Conservation (phyloP, 2,113 vertebrate genomes). For the Psilopsiagon aurifrons region DNA sequence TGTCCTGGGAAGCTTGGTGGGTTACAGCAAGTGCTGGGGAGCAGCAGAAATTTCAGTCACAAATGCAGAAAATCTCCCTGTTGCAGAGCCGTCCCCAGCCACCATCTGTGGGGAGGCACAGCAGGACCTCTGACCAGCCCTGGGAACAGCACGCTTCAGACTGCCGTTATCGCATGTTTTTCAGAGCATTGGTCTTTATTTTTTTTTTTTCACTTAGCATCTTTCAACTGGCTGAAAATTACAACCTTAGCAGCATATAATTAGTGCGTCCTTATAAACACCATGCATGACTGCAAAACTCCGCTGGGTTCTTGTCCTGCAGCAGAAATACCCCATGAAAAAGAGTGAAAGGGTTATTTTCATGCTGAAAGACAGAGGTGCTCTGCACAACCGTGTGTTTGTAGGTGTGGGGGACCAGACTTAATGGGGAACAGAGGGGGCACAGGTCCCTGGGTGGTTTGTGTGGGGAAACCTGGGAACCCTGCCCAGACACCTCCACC, state of each 20-base stretch:
- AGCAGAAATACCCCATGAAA: background rate
- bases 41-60: background rate
- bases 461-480: fast-evolving
- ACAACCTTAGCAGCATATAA: background rate
- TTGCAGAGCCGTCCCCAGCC: background rate
- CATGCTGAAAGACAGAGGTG: background rate
- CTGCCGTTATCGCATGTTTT: background rate
- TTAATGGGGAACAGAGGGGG: fast-evolving
- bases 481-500: fast-evolving
- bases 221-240: background rate
- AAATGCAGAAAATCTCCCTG: background rate
- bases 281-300: background rate
- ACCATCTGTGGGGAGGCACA: background rate
- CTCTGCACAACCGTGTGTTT: background rate
- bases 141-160: background rate
- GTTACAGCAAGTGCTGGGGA: background rate
- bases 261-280: background rate
- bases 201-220: background rate
- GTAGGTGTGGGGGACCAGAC: background rate
- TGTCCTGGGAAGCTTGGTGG: background rate
- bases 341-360: background rate
- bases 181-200: background rate
- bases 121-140: background rate
- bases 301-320: background rate
- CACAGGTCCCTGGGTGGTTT: fast-evolving